These are phyloP conservation scores for Phaonia tiefii DNA, from an alignment of 2,888 invertebrate genomes.

Conservation along the genomic window DNA sequence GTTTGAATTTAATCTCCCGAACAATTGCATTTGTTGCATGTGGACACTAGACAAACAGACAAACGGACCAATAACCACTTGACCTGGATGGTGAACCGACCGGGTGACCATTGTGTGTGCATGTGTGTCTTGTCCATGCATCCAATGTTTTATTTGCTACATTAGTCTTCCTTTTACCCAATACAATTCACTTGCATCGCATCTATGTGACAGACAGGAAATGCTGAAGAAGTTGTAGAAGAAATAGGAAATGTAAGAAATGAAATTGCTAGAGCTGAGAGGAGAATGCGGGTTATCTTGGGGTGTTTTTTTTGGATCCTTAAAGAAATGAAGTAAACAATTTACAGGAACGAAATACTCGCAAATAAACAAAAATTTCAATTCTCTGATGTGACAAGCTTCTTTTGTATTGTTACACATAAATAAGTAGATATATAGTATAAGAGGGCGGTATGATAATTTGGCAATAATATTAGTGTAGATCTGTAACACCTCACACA, in stretches of 20 bases:
- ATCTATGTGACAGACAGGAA: slow-evolving; percentile 11
- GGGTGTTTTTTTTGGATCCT: slow-evolving; percentile 9
- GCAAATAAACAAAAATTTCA: slow-evolving; percentile 40
- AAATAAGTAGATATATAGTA: slow-evolving; percentile 12
- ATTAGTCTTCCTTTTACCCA: slow-evolving; percentile 68
- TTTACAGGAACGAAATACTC: slow-evolving; percentile 17
- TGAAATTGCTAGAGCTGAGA: background rate
- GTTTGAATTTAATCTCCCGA: slow-evolving; percentile 24
- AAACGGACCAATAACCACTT: slow-evolving; percentile 41
- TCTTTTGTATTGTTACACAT: slow-evolving; percentile 24
- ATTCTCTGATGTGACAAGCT: slow-evolving; percentile 38
- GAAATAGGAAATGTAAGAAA: background rate
- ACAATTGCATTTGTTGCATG: slow-evolving; percentile 39
- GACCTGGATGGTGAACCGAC: slow-evolving; percentile 16
- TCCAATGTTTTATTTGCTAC: slow-evolving; percentile 69
- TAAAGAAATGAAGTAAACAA: slow-evolving; percentile 45
- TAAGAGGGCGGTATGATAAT: background rate
- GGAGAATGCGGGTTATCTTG: background rate
- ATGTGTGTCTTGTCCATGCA: slow-evolving; percentile 35
- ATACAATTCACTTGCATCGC: slow-evolving; percentile 38
- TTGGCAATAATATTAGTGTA: too few species aligned
- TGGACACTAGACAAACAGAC: slow-evolving; percentile 24
- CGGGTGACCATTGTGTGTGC: background rate
- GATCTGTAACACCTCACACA: too few species aligned
- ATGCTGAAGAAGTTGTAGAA: background rate